phyloP scores from a whole-genome alignment of 2,113 vertebrate genomes.

The Mus pahari region DNA sequence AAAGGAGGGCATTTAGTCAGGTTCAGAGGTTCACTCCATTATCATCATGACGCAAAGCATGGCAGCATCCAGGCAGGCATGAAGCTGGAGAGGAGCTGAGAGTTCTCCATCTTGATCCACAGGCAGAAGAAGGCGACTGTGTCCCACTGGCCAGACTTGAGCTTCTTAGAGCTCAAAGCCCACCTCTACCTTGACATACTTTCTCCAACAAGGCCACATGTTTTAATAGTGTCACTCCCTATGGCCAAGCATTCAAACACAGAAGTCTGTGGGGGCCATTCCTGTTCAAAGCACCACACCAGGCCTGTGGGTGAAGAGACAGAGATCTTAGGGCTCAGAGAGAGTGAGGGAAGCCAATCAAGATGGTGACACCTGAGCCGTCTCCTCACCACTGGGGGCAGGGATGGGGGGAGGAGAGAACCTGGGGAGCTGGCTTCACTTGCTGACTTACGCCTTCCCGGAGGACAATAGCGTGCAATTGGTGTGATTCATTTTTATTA shows the following conservation, averaged over 20 bases:
- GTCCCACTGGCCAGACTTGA: background rate
- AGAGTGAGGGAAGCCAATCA: background rate
- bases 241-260: background rate
- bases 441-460: too few relatives aligned
- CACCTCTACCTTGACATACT: background rate
- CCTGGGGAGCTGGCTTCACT: background rate
- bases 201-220: background rate
- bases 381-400: background rate
- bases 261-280: background rate
- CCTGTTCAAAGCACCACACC: background rate
- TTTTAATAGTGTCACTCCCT: background rate
- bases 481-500: background rate
- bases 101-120: background rate
- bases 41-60: background rate
- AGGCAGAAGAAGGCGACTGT: background rate
- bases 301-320: background rate
- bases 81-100: background rate
- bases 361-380: background rate
- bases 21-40: background rate
- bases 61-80: background rate
- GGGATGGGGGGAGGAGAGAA: background rate
- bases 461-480: background rate
- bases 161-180: background rate
- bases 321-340: background rate
- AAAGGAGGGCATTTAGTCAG: background rate